Base-by-base conservation (phyloP, 2,797 vertebrate species). In the Psittacula derbiana region DNA sequence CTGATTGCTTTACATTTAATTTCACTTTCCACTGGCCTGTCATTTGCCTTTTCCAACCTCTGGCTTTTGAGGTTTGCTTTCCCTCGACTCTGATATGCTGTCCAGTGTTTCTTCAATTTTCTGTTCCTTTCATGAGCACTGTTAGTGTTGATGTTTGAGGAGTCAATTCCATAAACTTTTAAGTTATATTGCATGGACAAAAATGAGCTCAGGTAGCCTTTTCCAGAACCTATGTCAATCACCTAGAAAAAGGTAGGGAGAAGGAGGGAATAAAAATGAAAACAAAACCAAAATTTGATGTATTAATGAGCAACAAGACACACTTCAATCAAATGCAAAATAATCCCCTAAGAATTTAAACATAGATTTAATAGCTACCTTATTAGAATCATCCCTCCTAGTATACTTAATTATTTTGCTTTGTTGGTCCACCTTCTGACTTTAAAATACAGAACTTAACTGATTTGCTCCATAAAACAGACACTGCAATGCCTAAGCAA, bases 131-230 rank as follows among this genome's bases (percentile, higher is more conserved):
- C 98, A 89, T 98, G 98, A 91, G 99, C 99, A 71, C 99, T 98
- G 12, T 98, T 98, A 16, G 99, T 99, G 97, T 99, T 99, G 85
- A 93, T 98, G 97, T 97, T 98, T 72, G 99, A 99, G 7, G 99
- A 99, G 97, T 99, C 99, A 21, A 99, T 99, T 96, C 99, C 99
- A 87, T 99, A 99, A 92, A 99, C 99, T 75, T 97, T 98, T 78
- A 99, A 98, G 93, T 98, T 98, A 72, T 99, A 99, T 46, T 98
- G 98, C 98, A 99, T 97, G 30, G 99, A 99, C 96, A 99, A 98
- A 97, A 98, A 99, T 17, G 99, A 99, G 96, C 99, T 99, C 93
- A 99, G 96, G 96, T 99, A 99, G 80, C 99, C 99, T 98, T 99
- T 99, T 69, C 99, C 99, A 36, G 99, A 99, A 80, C 99, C 99